Base-by-base conservation (phyloP, 2,888 invertebrate genomes). In the Sabellastarte sp. region DNA sequence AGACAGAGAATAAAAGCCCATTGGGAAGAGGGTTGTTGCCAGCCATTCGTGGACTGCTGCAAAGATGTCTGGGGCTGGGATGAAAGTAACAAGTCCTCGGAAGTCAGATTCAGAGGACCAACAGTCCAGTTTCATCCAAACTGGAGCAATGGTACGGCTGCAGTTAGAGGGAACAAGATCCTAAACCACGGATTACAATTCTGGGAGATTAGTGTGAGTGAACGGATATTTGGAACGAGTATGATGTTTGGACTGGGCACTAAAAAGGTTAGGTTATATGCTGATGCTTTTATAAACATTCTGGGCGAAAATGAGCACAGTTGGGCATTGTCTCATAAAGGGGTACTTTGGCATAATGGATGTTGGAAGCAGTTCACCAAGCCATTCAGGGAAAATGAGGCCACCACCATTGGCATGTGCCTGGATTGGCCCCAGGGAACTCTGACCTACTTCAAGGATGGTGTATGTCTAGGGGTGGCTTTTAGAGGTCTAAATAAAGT, bases 221-320 rank as follows among this genome's bases (percentile, higher is more conserved):
- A 88, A 73, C 83, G 90, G 55, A 87, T 90, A 52, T 90, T 90
- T 76, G 90, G 90, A 29, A 90, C 90, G 0, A 88, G 89, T 74
- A 90, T 91, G 85, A 90, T 91, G 90, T 90, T 91, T 74, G 91
- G 90, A 24, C 86, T 90, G 57, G 89, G 89, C 51, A 89, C 88
- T 2, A 81, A 80, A 60, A 77, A 66, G 51, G 87, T 87, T 1
- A 83, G 88, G 3, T 83, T 90, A 1, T 89, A 90, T 77, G 88
- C 88, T 1, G 88, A 89, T 76, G 86, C 88, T 20, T 91, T 90
- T 79, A 87, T 88, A 32, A 90, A 90, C 79, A 84, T 91, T 74
- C 81, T 91, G 32, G 91, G 91, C n/a, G 89, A 89, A 80, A 89
- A 90, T 77, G 86, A 87, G 57, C 85, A 83, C 26, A 88, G 90